Evolutionary conservation across 1,140 invertebrate species (phyloP), one percentile per base, ranked within the genome.

Genomic region (Orius insidiosus): DNA sequence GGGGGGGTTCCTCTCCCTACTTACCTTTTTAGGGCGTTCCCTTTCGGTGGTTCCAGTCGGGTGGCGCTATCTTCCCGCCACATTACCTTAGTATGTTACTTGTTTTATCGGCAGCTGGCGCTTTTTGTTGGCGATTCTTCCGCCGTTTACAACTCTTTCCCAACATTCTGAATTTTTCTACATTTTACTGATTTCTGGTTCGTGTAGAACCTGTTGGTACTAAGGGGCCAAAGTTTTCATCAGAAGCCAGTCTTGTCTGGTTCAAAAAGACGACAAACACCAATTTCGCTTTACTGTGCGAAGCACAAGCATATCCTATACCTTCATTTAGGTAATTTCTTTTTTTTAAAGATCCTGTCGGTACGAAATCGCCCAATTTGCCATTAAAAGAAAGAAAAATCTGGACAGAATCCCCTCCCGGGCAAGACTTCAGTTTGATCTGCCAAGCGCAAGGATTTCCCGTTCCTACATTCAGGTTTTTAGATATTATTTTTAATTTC

Each of bases 391-490:
- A 66, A 7, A 65, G 64, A 53, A 62, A 63, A 45, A 58, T 61
- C 43, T 63, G 63, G 58, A 56, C 66, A 60, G 58, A 62, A 53
- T 61, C 65, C 40, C 56, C 53, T 50, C 60, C 61, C 15, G 66
- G 61, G 18, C 60, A 63, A 50, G 60, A 56, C 54, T 63, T 71
- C 53, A 68, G 61, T 50, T 64, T 71, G 55, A 66, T 70, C 56
- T 76, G 68, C 62, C 72, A 70, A 54, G 76, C 72, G 55, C 72
- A 76, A 63, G 74, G 71, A 33, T 76, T 71, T 57, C 76, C 75
- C 49, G 65, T 76, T 42, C 74, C 76, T 52, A 61, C 67, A 46
- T 70, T 64, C 63, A 74, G 73, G 73, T 74, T 18, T 16, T 43
- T 31, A 53, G 10, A 16, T 31, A 32, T 41, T 47, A 18, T 8